These are phyloP conservation scores for Alca torda DNA, from an alignment of 2,797 vertebrate genomes.

Conservation along the genomic window DNA sequence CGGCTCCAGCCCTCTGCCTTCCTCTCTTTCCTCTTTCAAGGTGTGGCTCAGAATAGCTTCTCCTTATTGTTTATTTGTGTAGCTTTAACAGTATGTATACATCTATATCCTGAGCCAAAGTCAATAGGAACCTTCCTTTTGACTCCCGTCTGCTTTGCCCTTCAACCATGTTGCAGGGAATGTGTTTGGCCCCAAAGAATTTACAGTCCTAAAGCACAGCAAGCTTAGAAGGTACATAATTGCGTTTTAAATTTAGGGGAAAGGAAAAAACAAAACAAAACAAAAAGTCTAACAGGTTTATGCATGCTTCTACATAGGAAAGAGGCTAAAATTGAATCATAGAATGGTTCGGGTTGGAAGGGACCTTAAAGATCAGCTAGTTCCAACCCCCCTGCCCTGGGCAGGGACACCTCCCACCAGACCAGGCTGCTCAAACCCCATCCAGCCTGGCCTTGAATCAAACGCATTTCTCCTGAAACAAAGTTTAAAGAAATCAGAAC, in stretches of 20 bases:
- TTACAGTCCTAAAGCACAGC: background rate
- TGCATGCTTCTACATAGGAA: background rate
- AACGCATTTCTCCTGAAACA: background rate
- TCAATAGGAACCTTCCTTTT: background rate
- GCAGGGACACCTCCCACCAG: too few species aligned
- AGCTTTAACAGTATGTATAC: background rate
- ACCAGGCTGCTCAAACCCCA: too few species aligned
- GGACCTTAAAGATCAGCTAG: too few species aligned
- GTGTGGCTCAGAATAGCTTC: background rate
- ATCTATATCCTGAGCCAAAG: background rate
- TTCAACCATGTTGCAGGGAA: background rate
- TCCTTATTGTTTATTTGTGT: background rate
- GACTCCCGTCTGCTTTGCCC: background rate
- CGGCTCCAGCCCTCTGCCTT: background rate
- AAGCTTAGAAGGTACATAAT: background rate
- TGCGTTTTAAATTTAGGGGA: background rate
- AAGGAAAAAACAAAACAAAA: background rate
- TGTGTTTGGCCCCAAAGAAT: background rate
- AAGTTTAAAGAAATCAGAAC: background rate
- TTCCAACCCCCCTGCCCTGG: too few species aligned
- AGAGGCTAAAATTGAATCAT: background rate
- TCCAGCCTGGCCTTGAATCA: background rate
- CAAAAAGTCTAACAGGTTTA: accelerated
- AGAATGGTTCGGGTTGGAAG: too few species aligned
- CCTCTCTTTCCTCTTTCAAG: background rate